Evolutionary conservation across 2,888 invertebrate species (phyloP), one percentile per base, ranked within the genome.

Genomic region (Hydraecia micacea): DNA sequence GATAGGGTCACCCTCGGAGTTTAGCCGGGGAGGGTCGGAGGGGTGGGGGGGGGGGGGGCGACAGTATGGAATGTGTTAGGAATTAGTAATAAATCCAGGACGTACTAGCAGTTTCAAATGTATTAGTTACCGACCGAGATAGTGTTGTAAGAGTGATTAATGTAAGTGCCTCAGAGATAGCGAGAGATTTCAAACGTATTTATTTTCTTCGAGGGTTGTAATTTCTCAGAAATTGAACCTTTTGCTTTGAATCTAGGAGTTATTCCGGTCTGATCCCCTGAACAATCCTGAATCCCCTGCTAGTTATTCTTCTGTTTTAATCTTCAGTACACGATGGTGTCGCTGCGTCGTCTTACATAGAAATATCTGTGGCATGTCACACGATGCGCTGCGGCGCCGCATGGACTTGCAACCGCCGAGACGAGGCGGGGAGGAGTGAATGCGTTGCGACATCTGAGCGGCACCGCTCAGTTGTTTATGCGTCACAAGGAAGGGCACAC

Each of bases 61-160:
- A 21, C 32, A 15, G 11, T 32, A 36, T 60, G 52, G 75, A 74
- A 75, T 66, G 69, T 81, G 65, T 39, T 36, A 75, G 75, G 58
- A 75, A 82, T 74, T 67, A 62, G 75, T 71, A 62, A 67, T 82
- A 70, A 81, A 86, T 81, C 75, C 67, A 81, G 55, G 18, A 71
- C 55, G 46, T 62, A 67, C 21, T 36, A 81, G 39, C n/a, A 62
- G 62, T 71, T 81, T 36, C 66, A 55, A 75, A 81, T 85, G 66
- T 85, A 66, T 85, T 73, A 69, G 81, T 60, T 69, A 32, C 36
- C 46, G 62, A 80, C 58, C 66, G 13, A 28, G 49, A 46, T 8
- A 70, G 36, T 46, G 66, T 32, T 42, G 11, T 36, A 3, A n/a
- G 36, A 78, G 58, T 58, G 36, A 62, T 52, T n/a, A 18, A 65